Conservation (phyloP, 2,797 vertebrate species). For the Falco novaeseelandiae region DNA sequence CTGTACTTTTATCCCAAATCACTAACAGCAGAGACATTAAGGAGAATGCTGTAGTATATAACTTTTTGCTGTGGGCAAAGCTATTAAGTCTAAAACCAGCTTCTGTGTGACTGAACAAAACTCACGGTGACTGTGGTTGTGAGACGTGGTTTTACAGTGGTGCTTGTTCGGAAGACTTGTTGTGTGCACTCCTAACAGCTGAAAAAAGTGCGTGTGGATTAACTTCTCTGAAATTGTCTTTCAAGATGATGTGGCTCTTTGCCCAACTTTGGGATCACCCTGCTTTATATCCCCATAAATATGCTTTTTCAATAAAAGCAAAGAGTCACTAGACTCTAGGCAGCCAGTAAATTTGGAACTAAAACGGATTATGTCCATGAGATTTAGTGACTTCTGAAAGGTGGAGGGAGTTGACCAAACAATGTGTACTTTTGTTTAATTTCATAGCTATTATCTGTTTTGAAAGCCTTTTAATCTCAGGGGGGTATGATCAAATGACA, state of each 20-base stretch:
- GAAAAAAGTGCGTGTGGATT: not conserved
- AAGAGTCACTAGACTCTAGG: not conserved
- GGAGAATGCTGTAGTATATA: not conserved
- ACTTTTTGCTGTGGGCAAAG: not conserved
- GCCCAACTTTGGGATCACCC: not conserved
- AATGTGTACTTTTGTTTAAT: not conserved
- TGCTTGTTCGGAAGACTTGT: not conserved
- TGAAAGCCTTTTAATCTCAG: not conserved
- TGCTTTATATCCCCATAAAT: not conserved
- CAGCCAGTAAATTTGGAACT: not conserved
- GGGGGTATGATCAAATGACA: not conserved
- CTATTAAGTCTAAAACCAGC: not conserved
- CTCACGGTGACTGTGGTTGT: not conserved
- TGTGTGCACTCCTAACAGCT: not conserved
- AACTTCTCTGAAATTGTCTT: not conserved
- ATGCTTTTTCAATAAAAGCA: not conserved
- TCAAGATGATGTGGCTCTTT: not conserved
- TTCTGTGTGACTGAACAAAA: not conserved
- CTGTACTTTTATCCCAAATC: not conserved
- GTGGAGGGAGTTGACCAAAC: not conserved
- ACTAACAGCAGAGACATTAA: not conserved
- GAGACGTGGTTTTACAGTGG: not conserved
- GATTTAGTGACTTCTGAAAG: not conserved
- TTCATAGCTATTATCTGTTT: not conserved
- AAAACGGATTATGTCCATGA: not conserved